Evolutionary conservation across 1,140 invertebrate genomes (phyloP).

Genomic region (Glomeris maerens): DNA sequence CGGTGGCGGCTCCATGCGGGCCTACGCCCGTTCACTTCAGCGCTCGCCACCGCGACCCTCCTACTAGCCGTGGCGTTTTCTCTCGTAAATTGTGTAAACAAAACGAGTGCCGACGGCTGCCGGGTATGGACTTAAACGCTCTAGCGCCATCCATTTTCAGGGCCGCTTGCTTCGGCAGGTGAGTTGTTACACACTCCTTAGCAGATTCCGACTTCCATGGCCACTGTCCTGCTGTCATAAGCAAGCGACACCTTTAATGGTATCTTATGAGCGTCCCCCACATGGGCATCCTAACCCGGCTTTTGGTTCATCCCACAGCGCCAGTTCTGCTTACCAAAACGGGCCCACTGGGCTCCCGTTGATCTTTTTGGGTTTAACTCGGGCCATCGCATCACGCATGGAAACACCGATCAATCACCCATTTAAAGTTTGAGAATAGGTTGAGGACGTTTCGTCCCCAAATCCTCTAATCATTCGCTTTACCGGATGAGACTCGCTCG

Average conservation of each 20-base stretch:
- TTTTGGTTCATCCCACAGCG: conserved; percentile 72
- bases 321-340: conserved; percentile 86
- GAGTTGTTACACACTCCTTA: conserved; percentile 81
- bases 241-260: conserved; percentile 72
- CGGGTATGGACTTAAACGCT: conserved; percentile 57
- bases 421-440: conserved; percentile 78
- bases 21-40: conserved; percentile 58
- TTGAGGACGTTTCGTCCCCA: conserved; percentile 58
- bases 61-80: conserved; percentile 29
- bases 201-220: conserved; percentile 79
- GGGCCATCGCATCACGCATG: conserved; percentile 25
- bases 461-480: conserved; percentile 75
- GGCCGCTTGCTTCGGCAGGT: conserved; percentile 75
- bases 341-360: conserved; percentile 63
- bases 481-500: conserved; percentile 41
- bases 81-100: conserved; percentile 23
- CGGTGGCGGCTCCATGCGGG: conserved; percentile 58
- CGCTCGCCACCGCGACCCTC: conserved; percentile 54
- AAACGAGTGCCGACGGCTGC: conserved; percentile 35
- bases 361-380: too few relatives aligned
- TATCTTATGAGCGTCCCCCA: conserved; percentile 52
- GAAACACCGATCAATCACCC: conserved; percentile 36
- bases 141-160: conserved; percentile 80
- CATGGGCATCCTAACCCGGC: conserved; percentile 41
- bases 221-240: conserved; percentile 76